phyloP scores from a whole-genome alignment of 2,888 invertebrate genomes.

The Acronicta aceris region DNA sequence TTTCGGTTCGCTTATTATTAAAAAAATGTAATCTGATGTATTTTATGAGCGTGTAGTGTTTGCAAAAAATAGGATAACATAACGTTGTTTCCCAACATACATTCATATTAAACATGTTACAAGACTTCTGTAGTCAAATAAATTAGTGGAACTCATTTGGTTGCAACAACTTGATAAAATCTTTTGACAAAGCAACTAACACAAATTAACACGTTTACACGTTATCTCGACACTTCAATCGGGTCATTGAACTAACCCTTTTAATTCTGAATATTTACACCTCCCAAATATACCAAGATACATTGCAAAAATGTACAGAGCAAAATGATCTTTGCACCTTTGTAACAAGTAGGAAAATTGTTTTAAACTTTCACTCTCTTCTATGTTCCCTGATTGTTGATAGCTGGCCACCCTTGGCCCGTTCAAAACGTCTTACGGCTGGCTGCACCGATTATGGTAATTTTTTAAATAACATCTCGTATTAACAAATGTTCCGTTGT shows the following conservation, averaged over 20 bases:
- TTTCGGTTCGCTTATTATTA: background rate
- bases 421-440: constrained; percentile 70
- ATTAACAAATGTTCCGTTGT: constrained; percentile 62
- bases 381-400: constrained; percentile 41
- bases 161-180: constrained; percentile 37
- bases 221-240: constrained; percentile 59
- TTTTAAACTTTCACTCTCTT: constrained; percentile 7
- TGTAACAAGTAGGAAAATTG: constrained; percentile 17
- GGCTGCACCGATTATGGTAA: constrained; percentile 81
- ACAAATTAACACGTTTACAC: constrained; percentile 67
- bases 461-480: constrained; percentile 73
- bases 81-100: background rate
- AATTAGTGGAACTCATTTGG: constrained; percentile 18
- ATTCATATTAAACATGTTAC: constrained; percentile 18
- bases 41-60: too few species aligned
- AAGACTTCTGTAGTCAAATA: constrained; percentile 2
- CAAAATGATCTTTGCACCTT: constrained; percentile 22
- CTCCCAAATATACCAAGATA: constrained; percentile 30
- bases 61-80: too few species aligned
- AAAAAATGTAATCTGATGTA: too few species aligned
- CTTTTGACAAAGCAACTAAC: constrained; percentile 42
- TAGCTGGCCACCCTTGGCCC: constrained; percentile 61
- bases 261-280: constrained; percentile 45
- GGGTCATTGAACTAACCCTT: constrained; percentile 67
- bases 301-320: background rate